Conservation (phyloP, 2,113 vertebrate species). For the Ochotona curzoniae region DNA sequence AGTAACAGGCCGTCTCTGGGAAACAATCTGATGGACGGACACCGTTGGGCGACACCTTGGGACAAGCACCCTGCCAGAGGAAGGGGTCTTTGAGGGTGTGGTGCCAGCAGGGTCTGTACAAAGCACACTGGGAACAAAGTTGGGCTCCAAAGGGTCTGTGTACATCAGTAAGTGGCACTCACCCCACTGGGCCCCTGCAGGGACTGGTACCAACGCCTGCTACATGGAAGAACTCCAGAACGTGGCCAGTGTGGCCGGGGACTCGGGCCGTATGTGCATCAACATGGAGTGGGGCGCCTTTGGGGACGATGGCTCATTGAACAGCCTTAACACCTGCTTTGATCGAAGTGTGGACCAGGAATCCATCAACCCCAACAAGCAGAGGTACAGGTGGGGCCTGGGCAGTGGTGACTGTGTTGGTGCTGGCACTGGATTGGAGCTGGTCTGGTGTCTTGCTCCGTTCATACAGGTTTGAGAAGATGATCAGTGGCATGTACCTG, state of each 20-base stretch:
- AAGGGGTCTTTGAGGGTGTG: background rate
- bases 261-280: slow-evolving; percentile 86
- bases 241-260: slow-evolving; percentile 73
- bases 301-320: slow-evolving; percentile 85
- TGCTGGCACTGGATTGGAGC: background rate
- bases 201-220: slow-evolving; percentile 88
- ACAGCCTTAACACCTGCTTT: slow-evolving; percentile 78
- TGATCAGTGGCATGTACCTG: slow-evolving; percentile 90
- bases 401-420: background rate
- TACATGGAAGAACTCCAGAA: slow-evolving; percentile 90
- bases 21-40: background rate
- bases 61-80: background rate
- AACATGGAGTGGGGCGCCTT: slow-evolving; percentile 91
- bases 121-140: background rate
- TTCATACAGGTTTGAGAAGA: slow-evolving; percentile 87
- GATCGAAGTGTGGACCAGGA: slow-evolving; percentile 81
- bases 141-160: too few relatives aligned
- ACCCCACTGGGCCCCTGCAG: slow-evolving; percentile 6
- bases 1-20: background rate
- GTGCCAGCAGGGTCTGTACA: background rate
- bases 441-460: background rate
- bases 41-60: background rate
- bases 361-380: slow-evolving; percentile 85
- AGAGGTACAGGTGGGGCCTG: slow-evolving; percentile 78
- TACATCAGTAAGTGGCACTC: background rate